Evolutionary conservation across 2,888 invertebrate species (phyloP).

Genomic region (Sinotaia quadrata): DNA sequence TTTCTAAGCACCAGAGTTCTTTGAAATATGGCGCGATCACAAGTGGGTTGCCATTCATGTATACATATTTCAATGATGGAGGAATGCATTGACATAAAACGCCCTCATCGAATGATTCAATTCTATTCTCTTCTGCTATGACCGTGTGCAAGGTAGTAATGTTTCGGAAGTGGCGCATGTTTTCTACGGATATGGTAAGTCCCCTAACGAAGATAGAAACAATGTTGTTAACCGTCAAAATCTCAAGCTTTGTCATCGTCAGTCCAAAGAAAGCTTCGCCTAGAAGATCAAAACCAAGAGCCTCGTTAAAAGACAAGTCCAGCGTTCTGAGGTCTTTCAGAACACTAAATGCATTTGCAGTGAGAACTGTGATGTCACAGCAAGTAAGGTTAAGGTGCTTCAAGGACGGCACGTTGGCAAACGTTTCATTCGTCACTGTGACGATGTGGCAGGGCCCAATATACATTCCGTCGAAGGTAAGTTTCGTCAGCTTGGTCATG

Average conservation of each 20-base stretch:
- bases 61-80: neutral
- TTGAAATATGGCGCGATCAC: neutral
- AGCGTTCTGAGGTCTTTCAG: slow-evolving; percentile 1
- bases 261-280: slow-evolving; percentile 4
- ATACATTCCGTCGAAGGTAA: neutral
- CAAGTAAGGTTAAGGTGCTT: slow-evolving; percentile 9
- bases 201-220: neutral
- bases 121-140: neutral
- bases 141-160: neutral
- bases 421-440: neutral
- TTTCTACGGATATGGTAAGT: neutral
- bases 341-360: neutral
- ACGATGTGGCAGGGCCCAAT: neutral
- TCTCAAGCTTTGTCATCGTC: slow-evolving; percentile 4
- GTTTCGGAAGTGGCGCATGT: neutral
- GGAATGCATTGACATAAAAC: neutral
- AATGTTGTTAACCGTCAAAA: slow-evolving; percentile 7
- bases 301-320: slow-evolving; percentile 16
- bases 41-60: neutral
- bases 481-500: slow-evolving; percentile 5
- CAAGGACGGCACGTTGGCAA: neutral
- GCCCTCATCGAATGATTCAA: neutral
- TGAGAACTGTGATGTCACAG: slow-evolving; percentile 2
- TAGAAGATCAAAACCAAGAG: slow-evolving; percentile 1
- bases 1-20: neutral